phyloP scores from a whole-genome alignment of 2,888 invertebrate species.

The Nasonovia ribisnigri region DNA sequence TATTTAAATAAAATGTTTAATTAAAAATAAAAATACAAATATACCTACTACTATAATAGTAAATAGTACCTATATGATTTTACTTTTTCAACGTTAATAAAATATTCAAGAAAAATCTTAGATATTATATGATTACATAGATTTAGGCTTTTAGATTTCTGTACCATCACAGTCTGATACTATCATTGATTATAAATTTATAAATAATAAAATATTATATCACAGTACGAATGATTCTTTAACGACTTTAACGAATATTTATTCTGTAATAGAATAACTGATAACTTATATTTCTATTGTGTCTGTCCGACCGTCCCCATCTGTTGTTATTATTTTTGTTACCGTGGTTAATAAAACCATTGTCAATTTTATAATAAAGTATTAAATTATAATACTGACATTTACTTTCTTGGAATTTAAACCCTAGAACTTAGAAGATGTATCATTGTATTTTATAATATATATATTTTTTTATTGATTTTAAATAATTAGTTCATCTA shows the following conservation, averaged over 20 bases:
- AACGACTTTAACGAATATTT: neutral
- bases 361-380: neutral
- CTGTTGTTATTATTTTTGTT: neutral
- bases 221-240: neutral
- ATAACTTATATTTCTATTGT: neutral
- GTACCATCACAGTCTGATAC: neutral
- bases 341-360: neutral
- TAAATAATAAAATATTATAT: conserved; percentile 8
- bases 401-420: neutral
- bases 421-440: neutral
- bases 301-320: neutral
- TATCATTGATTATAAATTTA: neutral
- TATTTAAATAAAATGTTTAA: neutral
- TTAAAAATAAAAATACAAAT: neutral
- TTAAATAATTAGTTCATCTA: neutral
- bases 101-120: neutral
- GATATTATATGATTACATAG: neutral
- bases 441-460: neutral
- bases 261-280: neutral
- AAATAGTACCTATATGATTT: neutral
- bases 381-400: neutral
- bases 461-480: neutral
- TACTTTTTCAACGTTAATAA: neutral
- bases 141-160: neutral
- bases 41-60: neutral